Conservation (phyloP, 1,140 invertebrate species). For the Papilio dardanus region DNA sequence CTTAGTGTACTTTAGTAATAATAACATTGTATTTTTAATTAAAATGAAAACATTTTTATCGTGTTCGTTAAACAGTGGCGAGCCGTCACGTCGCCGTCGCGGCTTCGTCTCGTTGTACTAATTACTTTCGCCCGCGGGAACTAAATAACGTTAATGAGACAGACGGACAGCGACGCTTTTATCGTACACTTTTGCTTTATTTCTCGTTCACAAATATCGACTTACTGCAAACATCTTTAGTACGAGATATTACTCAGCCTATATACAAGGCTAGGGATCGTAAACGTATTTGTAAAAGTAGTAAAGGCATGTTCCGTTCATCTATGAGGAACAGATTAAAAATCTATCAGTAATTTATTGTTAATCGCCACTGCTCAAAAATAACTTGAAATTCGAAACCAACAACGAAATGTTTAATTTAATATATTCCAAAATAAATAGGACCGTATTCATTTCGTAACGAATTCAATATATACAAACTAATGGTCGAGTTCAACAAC, state of each 20-base stretch:
- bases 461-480: neutral
- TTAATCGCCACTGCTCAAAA: neutral
- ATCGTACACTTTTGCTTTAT: constrained; percentile 15
- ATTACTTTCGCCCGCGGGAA: constrained; percentile 21
- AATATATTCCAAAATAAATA: neutral
- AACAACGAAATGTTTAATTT: neutral
- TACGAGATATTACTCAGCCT: constrained; percentile 4
- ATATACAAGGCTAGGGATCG: neutral
- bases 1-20: neutral
- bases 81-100: neutral
- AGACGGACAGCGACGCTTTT: constrained; percentile 11
- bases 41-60: constrained; percentile 12
- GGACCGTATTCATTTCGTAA: neutral
- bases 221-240: constrained; percentile 5
- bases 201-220: constrained; percentile 1
- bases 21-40: constrained; percentile 17
- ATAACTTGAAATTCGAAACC: neutral
- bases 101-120: constrained; percentile 5
- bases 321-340: neutral
- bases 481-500: constrained; percentile 3
- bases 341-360: neutral
- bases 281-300: neutral
- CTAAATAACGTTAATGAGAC: constrained; percentile 23
- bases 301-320: neutral
- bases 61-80: constrained; percentile 18